Conservation (phyloP, 2,888 invertebrate genomes). For the Sesia bembeciformis region DNA sequence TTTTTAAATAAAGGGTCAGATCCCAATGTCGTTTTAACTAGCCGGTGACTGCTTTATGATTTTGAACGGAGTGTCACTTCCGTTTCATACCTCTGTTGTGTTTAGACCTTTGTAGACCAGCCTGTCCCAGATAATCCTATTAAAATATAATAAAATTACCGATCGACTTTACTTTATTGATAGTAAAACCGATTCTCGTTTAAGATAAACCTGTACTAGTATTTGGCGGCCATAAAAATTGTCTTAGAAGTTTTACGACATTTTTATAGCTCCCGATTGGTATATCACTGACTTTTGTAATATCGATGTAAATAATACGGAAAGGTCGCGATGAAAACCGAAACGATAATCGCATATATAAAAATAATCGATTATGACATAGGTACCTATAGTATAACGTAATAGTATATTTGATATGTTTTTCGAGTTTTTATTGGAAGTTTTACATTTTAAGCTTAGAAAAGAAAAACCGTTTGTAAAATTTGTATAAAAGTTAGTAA, state of each 20-base stretch:
- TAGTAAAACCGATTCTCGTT: slow-evolving; percentile 23
- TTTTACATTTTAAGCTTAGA: no score
- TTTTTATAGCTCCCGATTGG: slow-evolving; percentile 20
- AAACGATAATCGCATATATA: slow-evolving; percentile 5
- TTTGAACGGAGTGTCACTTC: no score
- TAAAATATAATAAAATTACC: slow-evolving; percentile 25
- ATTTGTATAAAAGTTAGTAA: no score
- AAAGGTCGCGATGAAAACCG: slow-evolving; percentile 5
- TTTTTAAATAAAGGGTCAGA: no score
- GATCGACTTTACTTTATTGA: slow-evolving; percentile 22
- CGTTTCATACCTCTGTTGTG: no score
- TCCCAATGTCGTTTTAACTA: no score
- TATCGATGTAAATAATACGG: slow-evolving; percentile 5
- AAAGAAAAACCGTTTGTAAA: no score
- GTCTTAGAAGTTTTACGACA: slow-evolving; percentile 26
- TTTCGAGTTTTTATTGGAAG: not conserved
- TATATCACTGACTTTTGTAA: slow-evolving; percentile 1
- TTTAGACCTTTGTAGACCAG: not conserved
- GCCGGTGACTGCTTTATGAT: no score
- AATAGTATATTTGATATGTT: not conserved
- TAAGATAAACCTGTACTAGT: slow-evolving; percentile 15
- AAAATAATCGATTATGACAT: slow-evolving; percentile 2
- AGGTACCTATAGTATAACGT: not conserved
- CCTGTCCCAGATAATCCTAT: slow-evolving; percentile 6
- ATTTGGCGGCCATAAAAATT: slow-evolving; percentile 18